A percentile compares a stretch with the other conserved stretches of the same genome.
Evolutionary conservation across 2,888 invertebrate species (phyloP).

Genomic region (Ametastegia equiseti): DNA sequence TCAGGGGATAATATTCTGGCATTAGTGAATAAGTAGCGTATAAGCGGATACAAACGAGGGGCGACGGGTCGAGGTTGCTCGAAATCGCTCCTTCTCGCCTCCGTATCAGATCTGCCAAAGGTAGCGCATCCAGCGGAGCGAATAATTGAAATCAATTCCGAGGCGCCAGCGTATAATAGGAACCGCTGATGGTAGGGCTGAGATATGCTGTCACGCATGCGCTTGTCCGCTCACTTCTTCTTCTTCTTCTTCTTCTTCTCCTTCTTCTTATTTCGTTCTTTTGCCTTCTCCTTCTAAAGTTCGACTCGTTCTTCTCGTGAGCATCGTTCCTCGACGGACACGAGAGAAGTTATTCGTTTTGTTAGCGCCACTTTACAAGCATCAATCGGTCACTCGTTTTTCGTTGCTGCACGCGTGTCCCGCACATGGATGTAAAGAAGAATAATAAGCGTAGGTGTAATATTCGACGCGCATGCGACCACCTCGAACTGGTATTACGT

Average conservation of each 20-base stretch:
- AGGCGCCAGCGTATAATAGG: slow-evolving; percentile 52
- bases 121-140: slow-evolving; percentile 41
- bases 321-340: neutral
- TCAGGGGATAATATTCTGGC: neutral
- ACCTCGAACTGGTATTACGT: slow-evolving; percentile 26
- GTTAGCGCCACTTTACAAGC: slow-evolving; percentile 46
- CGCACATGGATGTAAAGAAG: neutral
- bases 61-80: slow-evolving; percentile 17
- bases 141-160: slow-evolving; percentile 46
- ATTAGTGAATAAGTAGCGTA: slow-evolving; percentile 11
- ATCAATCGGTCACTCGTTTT: slow-evolving; percentile 46
- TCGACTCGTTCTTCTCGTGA: slow-evolving; percentile 29
- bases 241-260: slow-evolving; percentile 32
- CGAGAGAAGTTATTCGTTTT: slow-evolving; percentile 40
- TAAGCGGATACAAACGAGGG: slow-evolving; percentile 26
- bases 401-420: slow-evolving; percentile 38
- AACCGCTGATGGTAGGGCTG: slow-evolving; percentile 32
- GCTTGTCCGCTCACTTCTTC: slow-evolving; percentile 44
- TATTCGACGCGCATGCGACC: slow-evolving; percentile 13
- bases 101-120: slow-evolving; percentile 48
- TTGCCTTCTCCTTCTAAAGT: neutral
- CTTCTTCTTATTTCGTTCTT: slow-evolving; percentile 33
- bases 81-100: slow-evolving; percentile 42
- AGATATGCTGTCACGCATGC: slow-evolving; percentile 45
- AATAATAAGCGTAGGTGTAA: slow-evolving; percentile 23